A percentile compares a stretch with the other conserved stretches of the same genome.
These are phyloP conservation scores for Hypercompe scribonia DNA, from an alignment of 2,888 invertebrate genomes.

Conservation along the genomic window DNA sequence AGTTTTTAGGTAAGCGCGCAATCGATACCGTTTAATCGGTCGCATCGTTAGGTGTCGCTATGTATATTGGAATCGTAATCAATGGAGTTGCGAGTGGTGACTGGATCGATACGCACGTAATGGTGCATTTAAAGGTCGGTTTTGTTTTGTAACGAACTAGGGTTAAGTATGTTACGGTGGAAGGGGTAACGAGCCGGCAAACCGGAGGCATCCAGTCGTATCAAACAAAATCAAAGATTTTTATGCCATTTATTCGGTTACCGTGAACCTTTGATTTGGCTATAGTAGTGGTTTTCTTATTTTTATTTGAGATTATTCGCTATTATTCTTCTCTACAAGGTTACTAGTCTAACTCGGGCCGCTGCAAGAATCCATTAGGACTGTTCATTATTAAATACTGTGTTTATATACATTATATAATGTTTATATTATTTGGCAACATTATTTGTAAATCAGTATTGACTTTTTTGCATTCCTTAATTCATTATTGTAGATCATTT, in stretches of 20 bases:
- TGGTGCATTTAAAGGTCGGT: constrained; percentile 43
- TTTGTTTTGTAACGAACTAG: constrained; percentile 45
- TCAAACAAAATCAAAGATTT: constrained; percentile 26
- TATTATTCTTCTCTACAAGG: neutral
- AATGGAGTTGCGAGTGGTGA: constrained; percentile 48
- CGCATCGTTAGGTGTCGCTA: constrained; percentile 51
- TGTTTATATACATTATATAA: neutral
- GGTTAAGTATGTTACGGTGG: constrained; percentile 36
- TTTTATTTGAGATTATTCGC: neutral
- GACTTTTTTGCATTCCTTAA: neutral
- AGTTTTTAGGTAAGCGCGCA: constrained; percentile 23
- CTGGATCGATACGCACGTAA: constrained; percentile 67
- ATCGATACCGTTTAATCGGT: constrained; percentile 29
- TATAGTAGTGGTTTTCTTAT: constrained; percentile 7
- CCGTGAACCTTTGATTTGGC: constrained; percentile 9
- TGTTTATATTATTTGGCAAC: neutral
- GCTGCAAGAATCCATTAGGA: neutral
- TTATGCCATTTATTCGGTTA: constrained; percentile 23
- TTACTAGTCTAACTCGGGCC: neutral
- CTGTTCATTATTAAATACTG: neutral
- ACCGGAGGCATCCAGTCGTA: constrained; percentile 24
- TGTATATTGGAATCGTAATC: constrained; percentile 57
- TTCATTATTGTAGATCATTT: neutral
- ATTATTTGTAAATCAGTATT: neutral
- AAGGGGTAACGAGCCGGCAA: constrained; percentile 42